Percentiles rank a stretch among this genome's conserved stretches.
phyloP scores from a whole-genome alignment of 2,888 invertebrate genomes.

The Xanthia icteritia region DNA sequence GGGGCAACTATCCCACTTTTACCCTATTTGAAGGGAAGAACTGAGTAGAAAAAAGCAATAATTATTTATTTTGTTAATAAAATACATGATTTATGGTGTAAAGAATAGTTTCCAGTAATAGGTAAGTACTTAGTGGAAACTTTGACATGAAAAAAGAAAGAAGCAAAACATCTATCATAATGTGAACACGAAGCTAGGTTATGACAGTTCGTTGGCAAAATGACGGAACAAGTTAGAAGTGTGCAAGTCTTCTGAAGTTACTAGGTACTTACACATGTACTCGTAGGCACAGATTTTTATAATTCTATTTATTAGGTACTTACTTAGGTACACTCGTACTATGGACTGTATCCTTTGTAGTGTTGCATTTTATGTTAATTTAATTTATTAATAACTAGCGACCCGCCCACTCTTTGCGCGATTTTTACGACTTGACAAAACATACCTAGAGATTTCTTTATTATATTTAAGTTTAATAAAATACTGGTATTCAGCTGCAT shows the following conservation, averaged over 20 bases:
- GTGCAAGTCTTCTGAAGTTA: constrained; percentile 24
- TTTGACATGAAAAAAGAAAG: background rate
- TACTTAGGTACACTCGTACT: constrained; percentile 1
- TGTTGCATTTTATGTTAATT: background rate
- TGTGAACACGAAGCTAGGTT: constrained; percentile 21
- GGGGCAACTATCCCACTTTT: no score
- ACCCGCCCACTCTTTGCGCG: no score
- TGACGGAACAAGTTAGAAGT: constrained; percentile 23
- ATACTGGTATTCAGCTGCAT: no score
- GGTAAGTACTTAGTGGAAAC: background rate
- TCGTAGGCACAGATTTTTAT: constrained; percentile 21
- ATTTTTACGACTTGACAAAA: no score
- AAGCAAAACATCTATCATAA: background rate
- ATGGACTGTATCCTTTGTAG: background rate
- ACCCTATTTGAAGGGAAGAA: background rate
- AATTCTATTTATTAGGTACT: background rate
- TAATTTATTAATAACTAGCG: no score
- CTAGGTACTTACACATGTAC: background rate
- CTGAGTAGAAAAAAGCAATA: background rate
- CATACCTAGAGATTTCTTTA: no score
- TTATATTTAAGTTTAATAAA: no score
- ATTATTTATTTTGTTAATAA: background rate
- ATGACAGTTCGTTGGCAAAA: constrained; percentile 28
- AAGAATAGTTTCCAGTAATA: background rate
- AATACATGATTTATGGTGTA: background rate